Evolutionary conservation across 2,888 invertebrate genomes (phyloP).

Genomic region (Automeris io): DNA sequence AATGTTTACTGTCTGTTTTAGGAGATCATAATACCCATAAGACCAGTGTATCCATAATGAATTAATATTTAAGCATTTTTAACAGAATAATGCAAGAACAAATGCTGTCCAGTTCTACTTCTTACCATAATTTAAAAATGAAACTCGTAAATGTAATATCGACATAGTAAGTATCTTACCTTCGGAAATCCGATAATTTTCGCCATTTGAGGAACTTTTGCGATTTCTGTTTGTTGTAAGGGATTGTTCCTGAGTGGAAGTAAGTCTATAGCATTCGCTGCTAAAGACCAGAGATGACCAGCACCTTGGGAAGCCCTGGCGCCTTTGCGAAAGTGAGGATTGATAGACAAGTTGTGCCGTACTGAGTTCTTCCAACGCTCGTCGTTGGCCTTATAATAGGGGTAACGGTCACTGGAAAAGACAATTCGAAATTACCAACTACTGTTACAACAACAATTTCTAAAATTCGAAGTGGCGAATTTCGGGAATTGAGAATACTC

Average conservation of each 20-base stretch:
- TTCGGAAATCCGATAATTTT: conserved; percentile 58
- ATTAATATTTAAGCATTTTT: too few species aligned
- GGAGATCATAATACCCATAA: too few species aligned
- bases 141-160: too few species aligned
- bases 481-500: too few species aligned
- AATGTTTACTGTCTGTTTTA: too few species aligned
- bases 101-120: too few species aligned
- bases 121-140: too few species aligned
- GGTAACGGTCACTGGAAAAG: conserved; percentile 86
- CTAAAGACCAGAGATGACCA: conserved; percentile 93
- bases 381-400: conserved; percentile 92
- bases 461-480: background rate
- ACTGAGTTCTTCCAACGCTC: conserved; percentile 96
- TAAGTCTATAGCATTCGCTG: conserved; percentile 74
- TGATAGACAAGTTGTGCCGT: conserved; percentile 92
- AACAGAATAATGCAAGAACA: too few species aligned
- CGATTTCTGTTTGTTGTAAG: conserved; percentile 35
- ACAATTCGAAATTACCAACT: background rate
- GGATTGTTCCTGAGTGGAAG: conserved; percentile 47
- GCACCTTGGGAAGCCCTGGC: conserved; percentile 91
- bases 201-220: conserved; percentile 19
- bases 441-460: background rate
- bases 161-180: too few species aligned
- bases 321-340: conserved; percentile 92
- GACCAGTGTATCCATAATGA: too few species aligned